Evolutionary conservation across 1,140 invertebrate genomes (phyloP).

Genomic region (Ceratosolen solmsi): DNA sequence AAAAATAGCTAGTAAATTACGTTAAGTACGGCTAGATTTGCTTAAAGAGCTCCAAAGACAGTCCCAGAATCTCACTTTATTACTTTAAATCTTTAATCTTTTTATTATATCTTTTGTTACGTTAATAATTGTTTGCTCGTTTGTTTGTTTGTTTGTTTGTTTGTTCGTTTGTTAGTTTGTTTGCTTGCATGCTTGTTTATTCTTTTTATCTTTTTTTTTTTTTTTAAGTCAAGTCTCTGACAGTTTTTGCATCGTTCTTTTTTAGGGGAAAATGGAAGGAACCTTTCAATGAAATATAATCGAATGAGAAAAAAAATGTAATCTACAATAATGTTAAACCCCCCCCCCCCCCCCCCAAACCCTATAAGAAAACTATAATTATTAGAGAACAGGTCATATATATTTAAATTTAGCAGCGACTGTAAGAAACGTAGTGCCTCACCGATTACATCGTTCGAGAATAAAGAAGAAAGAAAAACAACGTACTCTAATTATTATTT

Average conservation of each 20-base stretch:
- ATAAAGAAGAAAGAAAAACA: neutral
- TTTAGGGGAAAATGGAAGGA: slow-evolving; percentile 28
- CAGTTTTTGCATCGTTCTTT: slow-evolving; percentile 41
- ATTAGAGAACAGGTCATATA: no score
- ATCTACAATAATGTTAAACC: no score
- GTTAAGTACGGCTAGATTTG: slow-evolving; percentile 54
- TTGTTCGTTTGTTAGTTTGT: no score
- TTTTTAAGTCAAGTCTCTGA: slow-evolving; percentile 47
- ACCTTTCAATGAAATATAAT: slow-evolving; percentile 4
- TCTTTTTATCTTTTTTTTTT: slow-evolving; percentile 21
- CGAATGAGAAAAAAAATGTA: neutral
- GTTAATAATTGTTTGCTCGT: no score
- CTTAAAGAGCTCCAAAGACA: slow-evolving; percentile 63
- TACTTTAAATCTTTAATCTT: slow-evolving; percentile 35
- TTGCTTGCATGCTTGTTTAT: no score
- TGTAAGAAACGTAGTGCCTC: no score
- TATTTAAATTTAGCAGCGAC: no score
- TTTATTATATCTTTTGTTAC: no score
- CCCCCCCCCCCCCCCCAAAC: no score
- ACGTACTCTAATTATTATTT: no score
- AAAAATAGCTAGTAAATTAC: slow-evolving; percentile 61
- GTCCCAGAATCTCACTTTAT: slow-evolving; percentile 65
- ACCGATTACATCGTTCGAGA: neutral
- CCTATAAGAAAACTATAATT: no score
- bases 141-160: no score